Base-by-base conservation (phyloP, 2,888 invertebrate species). In the Leptinotarsa peninsularis region DNA sequence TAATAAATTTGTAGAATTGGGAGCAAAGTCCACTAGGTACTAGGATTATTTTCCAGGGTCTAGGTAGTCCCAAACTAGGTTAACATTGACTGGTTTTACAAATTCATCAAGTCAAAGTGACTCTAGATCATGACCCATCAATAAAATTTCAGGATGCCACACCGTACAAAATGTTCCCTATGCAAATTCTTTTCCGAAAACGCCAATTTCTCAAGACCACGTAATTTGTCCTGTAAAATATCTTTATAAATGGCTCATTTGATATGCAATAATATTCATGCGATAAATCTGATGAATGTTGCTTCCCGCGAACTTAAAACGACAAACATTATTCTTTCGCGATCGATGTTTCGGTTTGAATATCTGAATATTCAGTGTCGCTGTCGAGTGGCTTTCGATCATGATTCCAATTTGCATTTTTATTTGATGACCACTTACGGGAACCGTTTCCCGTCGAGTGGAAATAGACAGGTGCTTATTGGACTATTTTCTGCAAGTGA, bases 201-300 rank as follows among this genome's bases (percentile, higher is more conserved):
- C 23, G 49, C 10, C 63, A 67, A 79, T 75, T 77, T 79, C 72
- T 74, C 78, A 79, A 23, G 27, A 27, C 74, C 66, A n/a, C 33
- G 73, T 77, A 72, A 81, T 79, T 78, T 77, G 80, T 81, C 74
- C 72, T 23, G 71, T 52, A 67, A 73, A 81, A 81, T 82, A 82
- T 82, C 83, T 81, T 82, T 83, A 83, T 82, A 82, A 82, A 83
- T 81, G 73, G 82, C 82, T 76, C 81, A 79, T 82, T 83, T 79
- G 81, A 83, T 83, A 83, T 83, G 83, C 82, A 80, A 80, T 82
- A 83, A 82, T 83, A 81, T 83, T 82, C 83, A 79, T 79, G 83
- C 79, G 83, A 82, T 82, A 78, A 80, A 79, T 74, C 79, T 82
- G 82, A 83, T 82, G 76, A 82, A 83, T 83, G 82, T 68, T 78